A percentile compares a stretch with the other conserved stretches of the same genome.
Evolutionary conservation across 1,140 invertebrate genomes (phyloP).

Genomic region (Musca vetustissima): DNA sequence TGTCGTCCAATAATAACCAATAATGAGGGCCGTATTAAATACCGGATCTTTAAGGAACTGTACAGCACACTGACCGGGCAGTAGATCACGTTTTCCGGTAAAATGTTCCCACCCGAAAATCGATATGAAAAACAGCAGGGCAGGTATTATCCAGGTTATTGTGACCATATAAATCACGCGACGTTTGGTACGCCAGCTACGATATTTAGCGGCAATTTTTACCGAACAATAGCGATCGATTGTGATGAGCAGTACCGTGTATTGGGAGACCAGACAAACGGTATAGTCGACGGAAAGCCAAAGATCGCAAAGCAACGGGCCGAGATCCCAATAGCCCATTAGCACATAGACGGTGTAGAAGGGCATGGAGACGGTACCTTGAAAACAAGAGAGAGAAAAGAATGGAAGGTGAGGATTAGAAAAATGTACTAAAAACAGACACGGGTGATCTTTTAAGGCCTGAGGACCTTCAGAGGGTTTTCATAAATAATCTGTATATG

Average conservation of each 20-base stretch:
- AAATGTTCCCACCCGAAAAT: conserved; percentile 99
- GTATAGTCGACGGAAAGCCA: conserved; percentile 99
- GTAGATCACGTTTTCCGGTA: conserved; percentile 84
- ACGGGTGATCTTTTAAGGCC: too few relatives aligned
- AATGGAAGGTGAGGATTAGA: conserved; percentile 57
- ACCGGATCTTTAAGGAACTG: conserved; percentile 98
- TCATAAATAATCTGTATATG: too few relatives aligned
- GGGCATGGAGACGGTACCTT: conserved; percentile 91
- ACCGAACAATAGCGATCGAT: conserved; percentile 99
- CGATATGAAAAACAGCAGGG: conserved; percentile 94
- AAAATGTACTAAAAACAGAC: too few relatives aligned
- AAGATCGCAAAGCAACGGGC: conserved; percentile 93
- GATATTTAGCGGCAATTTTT: conserved; percentile 96
- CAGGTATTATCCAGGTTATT: conserved; percentile 98
- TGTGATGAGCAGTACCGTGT: conserved; percentile 97
- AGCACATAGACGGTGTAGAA: conserved; percentile 96
- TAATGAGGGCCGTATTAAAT: conserved; percentile 96
- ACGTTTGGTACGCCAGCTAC: conserved; percentile 94
- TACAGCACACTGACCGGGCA: conserved; percentile 89
- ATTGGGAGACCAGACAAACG: conserved; percentile 97
- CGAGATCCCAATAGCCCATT: conserved; percentile 95
- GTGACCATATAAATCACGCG: conserved; percentile 90
- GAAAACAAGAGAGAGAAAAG: conserved; percentile 35
- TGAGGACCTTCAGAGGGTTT: too few relatives aligned
- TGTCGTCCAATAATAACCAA: conserved; percentile 98